These are phyloP conservation scores for Bombus sibiricus DNA, from an alignment of 1,140 invertebrate species.

Conservation along the genomic window DNA sequence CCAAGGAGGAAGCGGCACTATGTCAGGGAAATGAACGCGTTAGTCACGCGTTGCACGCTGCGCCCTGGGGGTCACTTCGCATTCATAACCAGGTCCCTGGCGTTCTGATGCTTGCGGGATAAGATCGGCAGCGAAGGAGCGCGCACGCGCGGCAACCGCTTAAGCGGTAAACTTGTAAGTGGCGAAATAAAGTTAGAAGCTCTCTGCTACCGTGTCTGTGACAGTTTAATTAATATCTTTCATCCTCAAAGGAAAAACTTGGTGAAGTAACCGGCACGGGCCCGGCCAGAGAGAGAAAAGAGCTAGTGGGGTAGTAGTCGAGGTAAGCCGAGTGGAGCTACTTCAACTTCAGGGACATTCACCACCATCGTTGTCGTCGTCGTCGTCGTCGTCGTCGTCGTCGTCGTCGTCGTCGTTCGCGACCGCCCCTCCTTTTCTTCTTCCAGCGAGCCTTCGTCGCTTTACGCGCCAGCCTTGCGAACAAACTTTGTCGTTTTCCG, in stretches of 20 bases:
- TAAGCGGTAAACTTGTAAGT: constrained; percentile 81
- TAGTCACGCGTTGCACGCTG: constrained; percentile 31
- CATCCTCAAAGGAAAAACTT: constrained; percentile 81
- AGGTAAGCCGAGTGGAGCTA: constrained; percentile 73
- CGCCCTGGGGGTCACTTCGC: constrained; percentile 11
- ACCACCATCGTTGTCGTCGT: constrained; percentile 32
- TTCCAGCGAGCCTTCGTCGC: neutral
- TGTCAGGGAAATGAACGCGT: constrained; percentile 19
- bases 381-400: neutral
- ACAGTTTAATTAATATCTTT: constrained; percentile 83
- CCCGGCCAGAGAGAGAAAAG: constrained; percentile 4
- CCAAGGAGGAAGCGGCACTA: too few species aligned
- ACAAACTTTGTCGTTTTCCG: constrained; percentile 38
- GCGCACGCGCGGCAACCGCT: constrained; percentile 21
- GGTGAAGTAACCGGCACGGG: constrained; percentile 74
- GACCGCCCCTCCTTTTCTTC: neutral
- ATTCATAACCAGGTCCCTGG: constrained; percentile 31
- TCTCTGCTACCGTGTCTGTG: constrained; percentile 77
- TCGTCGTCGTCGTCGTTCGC: neutral
- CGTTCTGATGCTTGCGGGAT: neutral
- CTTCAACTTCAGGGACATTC: constrained; percentile 75
- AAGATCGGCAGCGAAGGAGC: neutral
- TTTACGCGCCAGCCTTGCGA: neutral
- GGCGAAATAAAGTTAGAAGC: constrained; percentile 80
- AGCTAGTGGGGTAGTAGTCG: constrained; percentile 64